Conservation (phyloP, 2,113 vertebrate genomes). For the Gymnogyps californianus region DNA sequence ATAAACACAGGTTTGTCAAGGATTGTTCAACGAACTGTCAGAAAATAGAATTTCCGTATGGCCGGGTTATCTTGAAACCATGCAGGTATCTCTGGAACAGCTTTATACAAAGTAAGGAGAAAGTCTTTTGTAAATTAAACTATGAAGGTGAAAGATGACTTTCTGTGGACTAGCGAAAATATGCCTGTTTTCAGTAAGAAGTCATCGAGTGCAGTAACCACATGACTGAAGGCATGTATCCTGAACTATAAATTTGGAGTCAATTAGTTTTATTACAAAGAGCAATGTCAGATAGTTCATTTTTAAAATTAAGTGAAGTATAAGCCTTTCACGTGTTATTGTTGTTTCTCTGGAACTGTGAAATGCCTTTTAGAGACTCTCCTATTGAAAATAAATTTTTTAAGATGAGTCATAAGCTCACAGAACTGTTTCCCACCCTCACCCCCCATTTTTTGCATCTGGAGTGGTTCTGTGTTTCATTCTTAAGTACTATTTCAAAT, state of each 20-base stretch:
- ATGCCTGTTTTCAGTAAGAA: neutral
- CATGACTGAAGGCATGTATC: neutral
- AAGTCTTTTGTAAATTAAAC: neutral
- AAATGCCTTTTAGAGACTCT: neutral
- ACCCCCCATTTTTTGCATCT: neutral
- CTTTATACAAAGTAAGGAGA: constrained; percentile 84
- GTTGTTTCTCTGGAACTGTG: neutral
- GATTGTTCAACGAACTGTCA: constrained; percentile 83
- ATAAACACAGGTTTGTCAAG: constrained; percentile 85
- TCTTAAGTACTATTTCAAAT: neutral
- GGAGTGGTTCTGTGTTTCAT: neutral
- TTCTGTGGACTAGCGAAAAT: neutral
- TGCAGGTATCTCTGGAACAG: constrained; percentile 79
- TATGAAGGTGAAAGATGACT: neutral
- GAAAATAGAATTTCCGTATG: constrained; percentile 85
- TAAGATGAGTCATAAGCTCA: neutral
- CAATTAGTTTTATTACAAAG: neutral
- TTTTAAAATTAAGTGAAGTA: neutral
- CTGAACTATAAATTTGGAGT: neutral
- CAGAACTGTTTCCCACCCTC: neutral
- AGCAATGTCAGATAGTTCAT: neutral
- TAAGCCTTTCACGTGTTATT: neutral
- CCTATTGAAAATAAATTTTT: neutral
- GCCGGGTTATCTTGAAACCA: constrained; percentile 90
- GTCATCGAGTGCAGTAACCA: neutral